phyloP scores from a whole-genome alignment of 2,888 invertebrate genomes.

The Nephrotoma appendiculata region DNA sequence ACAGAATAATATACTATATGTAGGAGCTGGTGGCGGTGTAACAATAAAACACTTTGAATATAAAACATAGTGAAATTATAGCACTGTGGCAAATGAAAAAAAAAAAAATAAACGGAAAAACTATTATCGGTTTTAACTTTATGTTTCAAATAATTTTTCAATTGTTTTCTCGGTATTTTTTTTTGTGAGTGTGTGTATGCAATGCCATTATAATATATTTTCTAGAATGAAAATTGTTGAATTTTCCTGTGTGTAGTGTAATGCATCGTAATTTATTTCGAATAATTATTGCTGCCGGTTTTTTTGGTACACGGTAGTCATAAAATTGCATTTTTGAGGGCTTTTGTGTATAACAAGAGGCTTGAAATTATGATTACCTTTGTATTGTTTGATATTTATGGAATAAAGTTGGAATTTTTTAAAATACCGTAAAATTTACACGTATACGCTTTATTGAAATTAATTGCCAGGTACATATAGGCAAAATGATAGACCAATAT shows the following conservation, averaged over 20 bases:
- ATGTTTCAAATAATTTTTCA: background rate
- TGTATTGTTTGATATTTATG: no score
- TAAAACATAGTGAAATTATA: background rate
- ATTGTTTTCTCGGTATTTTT: background rate
- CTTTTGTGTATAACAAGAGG: background rate
- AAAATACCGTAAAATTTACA: no score
- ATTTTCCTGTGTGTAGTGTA: background rate
- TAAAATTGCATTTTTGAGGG: background rate
- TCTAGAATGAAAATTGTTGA: background rate
- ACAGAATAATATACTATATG: no score
- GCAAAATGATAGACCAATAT: no score
- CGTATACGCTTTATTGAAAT: no score
- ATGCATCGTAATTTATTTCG: no score
- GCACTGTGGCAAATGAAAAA: background rate
- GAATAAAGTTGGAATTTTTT: no score
- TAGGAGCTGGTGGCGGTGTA: background rate
- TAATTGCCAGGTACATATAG: no score
- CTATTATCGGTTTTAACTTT: background rate
- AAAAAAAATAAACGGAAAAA: background rate
- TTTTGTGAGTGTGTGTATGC: background rate
- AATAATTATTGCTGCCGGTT: no score
- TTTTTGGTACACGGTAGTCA: no score
- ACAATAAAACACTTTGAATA: background rate
- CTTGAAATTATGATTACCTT: background rate
- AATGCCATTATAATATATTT: background rate